Conservation (phyloP, 1,140 invertebrate species). For the Aphidius gifuensis region DNA sequence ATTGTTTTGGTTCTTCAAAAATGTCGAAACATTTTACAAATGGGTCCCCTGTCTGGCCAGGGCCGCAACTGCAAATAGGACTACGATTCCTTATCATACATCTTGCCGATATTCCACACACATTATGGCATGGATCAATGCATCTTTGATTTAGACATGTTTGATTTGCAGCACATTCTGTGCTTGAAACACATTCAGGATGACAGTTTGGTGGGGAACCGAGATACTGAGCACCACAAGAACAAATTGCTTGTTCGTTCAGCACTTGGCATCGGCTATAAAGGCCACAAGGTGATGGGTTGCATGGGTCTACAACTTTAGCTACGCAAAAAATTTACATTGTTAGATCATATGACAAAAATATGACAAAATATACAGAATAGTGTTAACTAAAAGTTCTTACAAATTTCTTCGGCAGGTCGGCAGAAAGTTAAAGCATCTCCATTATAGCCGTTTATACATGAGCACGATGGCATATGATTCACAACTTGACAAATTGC, state of each 20-base stretch:
- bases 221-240: conserved; percentile 62
- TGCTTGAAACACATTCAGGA: conserved; percentile 63
- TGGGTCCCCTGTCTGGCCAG: conserved; percentile 56
- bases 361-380: too few relatives aligned
- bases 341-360: background rate
- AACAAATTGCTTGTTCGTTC: conserved; percentile 61
- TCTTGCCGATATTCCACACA: conserved; percentile 57
- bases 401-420: conserved; percentile 55
- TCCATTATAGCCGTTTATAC: conserved; percentile 66
- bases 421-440: conserved; percentile 66
- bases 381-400: conserved; percentile 34
- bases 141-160: conserved; percentile 56
- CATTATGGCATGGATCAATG: conserved; percentile 56
- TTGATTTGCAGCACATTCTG: conserved; percentile 54
- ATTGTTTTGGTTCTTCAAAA: conserved; percentile 26
- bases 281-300: conserved; percentile 67
- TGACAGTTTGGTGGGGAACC: conserved; percentile 67
- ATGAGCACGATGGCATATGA: conserved; percentile 70
- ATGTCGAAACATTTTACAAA: conserved; percentile 55
- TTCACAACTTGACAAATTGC: conserved; percentile 72
- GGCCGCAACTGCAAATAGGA: conserved; percentile 54
- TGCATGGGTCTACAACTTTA: conserved; percentile 58
- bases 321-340: conserved; percentile 31
- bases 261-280: conserved; percentile 64
- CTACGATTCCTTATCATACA: conserved; percentile 57